Evolutionary conservation across 1,140 invertebrate genomes (phyloP).

Genomic region (Macrobrachium rosenbergii): DNA sequence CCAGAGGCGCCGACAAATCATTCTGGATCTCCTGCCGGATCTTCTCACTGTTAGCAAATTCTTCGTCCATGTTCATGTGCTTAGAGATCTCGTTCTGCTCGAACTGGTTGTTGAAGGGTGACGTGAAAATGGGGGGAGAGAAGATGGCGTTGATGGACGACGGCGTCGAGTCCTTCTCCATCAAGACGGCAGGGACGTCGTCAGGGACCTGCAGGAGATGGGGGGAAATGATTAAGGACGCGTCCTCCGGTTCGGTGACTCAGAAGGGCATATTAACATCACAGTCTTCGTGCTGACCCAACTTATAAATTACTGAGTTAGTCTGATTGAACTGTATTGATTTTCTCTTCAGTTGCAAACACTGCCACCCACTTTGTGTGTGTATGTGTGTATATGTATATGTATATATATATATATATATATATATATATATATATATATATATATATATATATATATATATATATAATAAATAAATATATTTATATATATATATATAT

Average conservation of each 20-base stretch:
- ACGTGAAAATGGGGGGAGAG: constrained; percentile 58
- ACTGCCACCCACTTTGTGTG: background rate
- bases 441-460: constrained; percentile 3
- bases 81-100: constrained; percentile 63
- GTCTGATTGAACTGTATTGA: no score
- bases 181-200: constrained; percentile 38
- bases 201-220: constrained; percentile 38
- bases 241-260: no score
- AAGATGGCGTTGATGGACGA: constrained; percentile 64
- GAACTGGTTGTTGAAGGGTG: constrained; percentile 54
- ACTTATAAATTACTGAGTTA: no score
- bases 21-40: no score
- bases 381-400: background rate
- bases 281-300: no score
- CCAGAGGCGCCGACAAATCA: no score
- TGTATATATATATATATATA: constrained; percentile 8
- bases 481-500: background rate
- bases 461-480: background rate
- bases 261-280: no score
- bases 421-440: constrained; percentile 14
- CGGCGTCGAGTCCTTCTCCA: constrained; percentile 59
- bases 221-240: background rate
- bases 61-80: constrained; percentile 60
- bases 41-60: no score
- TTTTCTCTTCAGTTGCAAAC: no score